phyloP scores from a whole-genome alignment of 2,797 vertebrate species.

The Sebastes jordani region DNA sequence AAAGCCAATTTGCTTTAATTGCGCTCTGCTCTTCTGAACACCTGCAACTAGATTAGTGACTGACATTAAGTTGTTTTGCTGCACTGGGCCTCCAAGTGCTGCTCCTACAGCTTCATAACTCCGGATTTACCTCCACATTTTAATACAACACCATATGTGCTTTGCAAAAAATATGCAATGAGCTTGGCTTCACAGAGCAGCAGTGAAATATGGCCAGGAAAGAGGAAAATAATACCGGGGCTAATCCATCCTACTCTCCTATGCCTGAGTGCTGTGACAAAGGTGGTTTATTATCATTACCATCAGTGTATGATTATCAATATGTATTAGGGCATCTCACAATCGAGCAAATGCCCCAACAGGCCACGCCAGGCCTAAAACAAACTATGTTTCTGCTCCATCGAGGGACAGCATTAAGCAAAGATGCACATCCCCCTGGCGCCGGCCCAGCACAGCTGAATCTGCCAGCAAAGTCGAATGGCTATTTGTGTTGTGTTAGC shows the following conservation, averaged over 20 bases:
- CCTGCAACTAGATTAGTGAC: slow-evolving; percentile 83
- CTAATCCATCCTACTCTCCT: slow-evolving; percentile 74
- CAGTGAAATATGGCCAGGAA: slow-evolving; percentile 73
- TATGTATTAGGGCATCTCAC: slow-evolving; percentile 66
- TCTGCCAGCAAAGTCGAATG: slow-evolving; percentile 67
- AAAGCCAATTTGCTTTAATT: slow-evolving; percentile 85
- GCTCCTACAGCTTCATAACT: slow-evolving; percentile 71
- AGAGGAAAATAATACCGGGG: slow-evolving; percentile 66
- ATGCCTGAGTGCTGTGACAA: slow-evolving; percentile 63
- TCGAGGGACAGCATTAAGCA: slow-evolving; percentile 61
- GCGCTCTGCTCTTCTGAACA: slow-evolving; percentile 80
- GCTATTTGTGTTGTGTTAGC: slow-evolving; percentile 64
- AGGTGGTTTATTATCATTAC: slow-evolving; percentile 76
- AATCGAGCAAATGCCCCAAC: slow-evolving; percentile 56
- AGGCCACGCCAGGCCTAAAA: slow-evolving; percentile 60
- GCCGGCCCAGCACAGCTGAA: slow-evolving; percentile 35
- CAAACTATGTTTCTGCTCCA: slow-evolving; percentile 65
- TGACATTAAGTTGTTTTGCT: slow-evolving; percentile 85
- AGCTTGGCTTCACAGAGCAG: slow-evolving; percentile 64
- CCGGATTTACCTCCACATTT: slow-evolving; percentile 79
- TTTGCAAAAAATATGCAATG: slow-evolving; percentile 74
- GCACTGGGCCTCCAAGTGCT: slow-evolving; percentile 75
- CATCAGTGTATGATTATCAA: slow-evolving; percentile 73
- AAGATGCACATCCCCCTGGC: slow-evolving; percentile 56
- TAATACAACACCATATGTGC: slow-evolving; percentile 82